Evolutionary conservation across 2,113 vertebrate genomes (phyloP).

Genomic region (Alectura lathami): DNA sequence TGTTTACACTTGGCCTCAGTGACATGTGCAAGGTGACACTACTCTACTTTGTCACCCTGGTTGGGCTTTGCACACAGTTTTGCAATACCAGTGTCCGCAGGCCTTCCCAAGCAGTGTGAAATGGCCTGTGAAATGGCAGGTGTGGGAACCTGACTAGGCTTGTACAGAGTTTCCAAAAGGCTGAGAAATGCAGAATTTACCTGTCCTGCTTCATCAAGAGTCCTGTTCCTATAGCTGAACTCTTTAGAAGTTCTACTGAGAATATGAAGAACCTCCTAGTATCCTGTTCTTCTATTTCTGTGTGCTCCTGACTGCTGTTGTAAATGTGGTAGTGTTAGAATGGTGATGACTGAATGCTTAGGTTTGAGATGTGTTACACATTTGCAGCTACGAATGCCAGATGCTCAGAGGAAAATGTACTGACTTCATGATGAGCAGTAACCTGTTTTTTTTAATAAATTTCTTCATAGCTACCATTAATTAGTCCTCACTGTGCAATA

Average conservation of each 20-base stretch:
- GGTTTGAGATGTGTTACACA: background rate
- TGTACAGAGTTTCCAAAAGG: background rate
- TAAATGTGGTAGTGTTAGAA: too few species aligned
- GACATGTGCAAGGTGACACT: background rate
- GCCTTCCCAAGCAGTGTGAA: background rate
- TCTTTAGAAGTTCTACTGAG: background rate
- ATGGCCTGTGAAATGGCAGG: background rate
- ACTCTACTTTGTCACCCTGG: background rate
- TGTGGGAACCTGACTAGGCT: background rate
- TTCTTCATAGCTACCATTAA: background rate
- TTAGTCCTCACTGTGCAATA: background rate
- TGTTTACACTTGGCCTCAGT: background rate
- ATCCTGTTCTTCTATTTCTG: background rate
- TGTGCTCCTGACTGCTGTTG: background rate
- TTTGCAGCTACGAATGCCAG: background rate
- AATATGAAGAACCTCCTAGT: background rate
- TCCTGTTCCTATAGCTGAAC: background rate
- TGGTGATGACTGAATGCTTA: background rate
- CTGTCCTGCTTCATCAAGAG: background rate
- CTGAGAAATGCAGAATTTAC: background rate
- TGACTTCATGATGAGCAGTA: background rate
- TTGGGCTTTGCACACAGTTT: background rate
- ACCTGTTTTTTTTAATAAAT: background rate
- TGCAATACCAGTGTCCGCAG: background rate
- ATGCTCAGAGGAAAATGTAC: background rate